These are phyloP conservation scores for Anastrepha obliqua DNA, from an alignment of 1,140 invertebrate genomes.

Conservation along the genomic window DNA sequence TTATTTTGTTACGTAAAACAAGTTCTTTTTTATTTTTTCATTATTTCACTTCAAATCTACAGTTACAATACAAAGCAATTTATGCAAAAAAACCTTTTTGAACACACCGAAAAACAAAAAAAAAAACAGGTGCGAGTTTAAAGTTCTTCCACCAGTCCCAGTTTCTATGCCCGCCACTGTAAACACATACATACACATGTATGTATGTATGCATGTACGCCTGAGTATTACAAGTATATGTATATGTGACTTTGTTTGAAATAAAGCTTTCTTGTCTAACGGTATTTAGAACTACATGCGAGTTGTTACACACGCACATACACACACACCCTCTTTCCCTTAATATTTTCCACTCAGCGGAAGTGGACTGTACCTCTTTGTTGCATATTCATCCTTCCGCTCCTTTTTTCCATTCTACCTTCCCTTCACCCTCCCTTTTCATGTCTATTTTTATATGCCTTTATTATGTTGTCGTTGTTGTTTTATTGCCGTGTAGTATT, in stretches of 20 bases:
- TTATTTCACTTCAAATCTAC: too few relatives aligned
- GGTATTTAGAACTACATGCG: not conserved
- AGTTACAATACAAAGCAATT: too few relatives aligned
- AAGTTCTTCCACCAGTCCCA: too few relatives aligned
- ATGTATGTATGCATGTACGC: not conserved
- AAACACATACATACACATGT: not conserved
- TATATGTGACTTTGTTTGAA: not conserved
- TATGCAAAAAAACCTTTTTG: too few relatives aligned
- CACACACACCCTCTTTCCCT: too few relatives aligned
- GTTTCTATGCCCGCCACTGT: not conserved
- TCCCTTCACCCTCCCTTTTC: not conserved
- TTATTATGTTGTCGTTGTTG: not conserved
- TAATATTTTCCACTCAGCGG: not conserved
- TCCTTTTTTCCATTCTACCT: not conserved
- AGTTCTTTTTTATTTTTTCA: too few relatives aligned
- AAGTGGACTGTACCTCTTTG: not conserved
- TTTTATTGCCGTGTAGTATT: slow-evolving; percentile 10
- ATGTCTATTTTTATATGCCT: not conserved
- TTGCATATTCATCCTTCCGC: slow-evolving; percentile 14
- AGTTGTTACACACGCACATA: not conserved
- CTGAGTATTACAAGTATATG: not conserved
- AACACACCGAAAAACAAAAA: too few relatives aligned
- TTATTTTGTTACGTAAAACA: too few relatives aligned
- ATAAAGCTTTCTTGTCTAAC: not conserved
- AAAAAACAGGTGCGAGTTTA: too few relatives aligned